Evolutionary conservation across 2,888 invertebrate genomes (phyloP).

Genomic region (Tenthredo livida): DNA sequence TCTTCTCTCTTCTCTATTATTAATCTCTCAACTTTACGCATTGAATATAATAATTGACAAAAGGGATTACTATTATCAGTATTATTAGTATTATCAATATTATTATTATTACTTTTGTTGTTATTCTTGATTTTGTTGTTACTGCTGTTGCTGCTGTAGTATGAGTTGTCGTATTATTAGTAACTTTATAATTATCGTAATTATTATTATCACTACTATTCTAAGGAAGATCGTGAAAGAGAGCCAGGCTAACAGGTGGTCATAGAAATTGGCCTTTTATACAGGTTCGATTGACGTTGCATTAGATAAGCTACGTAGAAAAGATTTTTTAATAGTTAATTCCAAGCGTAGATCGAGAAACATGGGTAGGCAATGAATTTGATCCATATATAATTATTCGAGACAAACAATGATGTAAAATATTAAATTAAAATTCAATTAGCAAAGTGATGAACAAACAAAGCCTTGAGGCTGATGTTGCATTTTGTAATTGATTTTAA

Average conservation of each 20-base stretch:
- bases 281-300: not conserved
- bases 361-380: not conserved
- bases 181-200: constrained; percentile 20
- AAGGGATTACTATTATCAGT: constrained; percentile 59
- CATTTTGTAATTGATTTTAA: constrained; percentile 4
- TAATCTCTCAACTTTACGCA: constrained; percentile 30
- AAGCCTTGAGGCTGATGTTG: not conserved
- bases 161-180: constrained; percentile 4
- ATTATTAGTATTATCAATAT: constrained; percentile 29
- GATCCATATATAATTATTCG: constrained; percentile 1
- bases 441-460: not conserved
- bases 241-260: not conserved
- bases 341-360: not conserved
- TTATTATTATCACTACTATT: constrained; percentile 17
- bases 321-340: not conserved
- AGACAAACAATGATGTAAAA: not conserved
- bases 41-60: constrained; percentile 64
- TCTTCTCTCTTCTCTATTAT: not conserved
- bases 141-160: not conserved
- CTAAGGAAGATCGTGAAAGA: not conserved
- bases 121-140: constrained; percentile 11
- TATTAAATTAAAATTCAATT: not conserved
- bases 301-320: not conserved
- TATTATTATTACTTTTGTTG: constrained; percentile 15
- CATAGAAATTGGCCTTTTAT: not conserved